Evolutionary conservation across 2,113 vertebrate genomes (phyloP), one percentile per base, ranked within the genome.

Genomic region (Scatophagus argus): DNA sequence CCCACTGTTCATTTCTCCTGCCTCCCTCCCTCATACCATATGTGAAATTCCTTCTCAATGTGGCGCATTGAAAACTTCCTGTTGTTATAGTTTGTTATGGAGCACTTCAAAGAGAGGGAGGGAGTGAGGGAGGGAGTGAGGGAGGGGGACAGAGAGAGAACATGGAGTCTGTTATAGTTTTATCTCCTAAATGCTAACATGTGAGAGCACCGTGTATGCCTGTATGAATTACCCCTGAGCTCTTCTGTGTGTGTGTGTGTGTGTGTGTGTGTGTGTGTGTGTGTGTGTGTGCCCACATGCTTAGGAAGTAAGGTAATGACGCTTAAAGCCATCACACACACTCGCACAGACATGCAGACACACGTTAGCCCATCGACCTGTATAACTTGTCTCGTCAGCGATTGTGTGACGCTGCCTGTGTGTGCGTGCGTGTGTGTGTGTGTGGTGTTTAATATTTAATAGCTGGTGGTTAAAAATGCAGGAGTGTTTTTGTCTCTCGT

Each of bases 371-470:
- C 92, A 92, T 92, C 91, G 85, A 93, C 92, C 92, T 90, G 92
- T 90, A 92, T 87, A 91, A 93, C 82, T 90, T 90, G 92, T 90
- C 92, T 87, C 72, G 84, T 93, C 92, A 93, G 92, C 91, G 63
- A 77, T 87, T 88, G 87, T 90, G 90, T 83, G 86, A 77, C 63
- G 1, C 38, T 27, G 31, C 9, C 34, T 69, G 8, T n/a, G 63
- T 59, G 52, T 70, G 67, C 73, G 78, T 77, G 71, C 70, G 77
- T 70, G 73, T 77, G 61, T 72, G 81, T 69, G 85, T 64, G 72
- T n/a, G 55, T 41, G 8, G 69, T 82, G 86, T 90, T 93, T 92
- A 93, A 93, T 92, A 93, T 92, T 93, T 93, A 93, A 93, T 91
- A 69, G 83, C 31, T 17, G 38, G 88, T 91, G 84, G 87, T 93